These are phyloP conservation scores for Enteromius anoplus DNA, from an alignment of 2,797 vertebrate species.

Conservation along the genomic window DNA sequence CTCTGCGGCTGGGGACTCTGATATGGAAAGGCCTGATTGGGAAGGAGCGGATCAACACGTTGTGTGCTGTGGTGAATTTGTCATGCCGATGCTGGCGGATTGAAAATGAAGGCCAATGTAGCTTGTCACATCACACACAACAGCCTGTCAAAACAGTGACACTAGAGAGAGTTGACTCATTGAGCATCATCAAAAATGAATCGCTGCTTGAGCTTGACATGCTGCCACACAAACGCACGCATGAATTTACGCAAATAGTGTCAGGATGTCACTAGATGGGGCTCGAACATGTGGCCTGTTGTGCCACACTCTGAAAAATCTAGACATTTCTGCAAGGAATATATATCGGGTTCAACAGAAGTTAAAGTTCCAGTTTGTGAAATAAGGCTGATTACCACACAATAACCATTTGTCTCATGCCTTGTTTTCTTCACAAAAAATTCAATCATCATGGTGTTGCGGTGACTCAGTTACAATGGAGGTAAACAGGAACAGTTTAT, in stretches of 20 bases:
- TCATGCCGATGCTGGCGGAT: conserved; percentile 25
- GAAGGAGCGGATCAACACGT: conserved; percentile 18
- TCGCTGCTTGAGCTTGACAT: conserved; percentile 35
- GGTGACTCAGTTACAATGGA: not conserved
- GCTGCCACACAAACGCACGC: conserved; percentile 32
- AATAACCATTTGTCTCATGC: no score
- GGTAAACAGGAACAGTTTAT: not conserved
- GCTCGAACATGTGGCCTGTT: conserved; percentile 59
- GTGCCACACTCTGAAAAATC: not conserved
- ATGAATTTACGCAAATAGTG: conserved; percentile 44
- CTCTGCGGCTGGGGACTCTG: conserved; percentile 5
- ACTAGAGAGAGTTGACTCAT: conserved; percentile 48
- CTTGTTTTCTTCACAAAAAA: not conserved
- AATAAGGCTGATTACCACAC: not conserved
- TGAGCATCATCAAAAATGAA: conserved; percentile 61
- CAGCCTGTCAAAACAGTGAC: conserved; percentile 50
- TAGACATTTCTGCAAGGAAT: not conserved
- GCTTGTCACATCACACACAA: conserved; percentile 23
- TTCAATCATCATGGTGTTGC: not conserved
- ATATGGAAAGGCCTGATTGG: conserved; percentile 2
- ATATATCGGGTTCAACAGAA: not conserved
- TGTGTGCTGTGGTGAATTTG: conserved; percentile 23
- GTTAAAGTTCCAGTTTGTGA: not conserved
- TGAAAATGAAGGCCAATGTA: conserved; percentile 19
- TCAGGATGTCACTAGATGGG: conserved; percentile 49